Evolutionary conservation across 2,888 invertebrate genomes (phyloP), one percentile per base, ranked within the genome.

Genomic region (Deilephila elpenor): DNA sequence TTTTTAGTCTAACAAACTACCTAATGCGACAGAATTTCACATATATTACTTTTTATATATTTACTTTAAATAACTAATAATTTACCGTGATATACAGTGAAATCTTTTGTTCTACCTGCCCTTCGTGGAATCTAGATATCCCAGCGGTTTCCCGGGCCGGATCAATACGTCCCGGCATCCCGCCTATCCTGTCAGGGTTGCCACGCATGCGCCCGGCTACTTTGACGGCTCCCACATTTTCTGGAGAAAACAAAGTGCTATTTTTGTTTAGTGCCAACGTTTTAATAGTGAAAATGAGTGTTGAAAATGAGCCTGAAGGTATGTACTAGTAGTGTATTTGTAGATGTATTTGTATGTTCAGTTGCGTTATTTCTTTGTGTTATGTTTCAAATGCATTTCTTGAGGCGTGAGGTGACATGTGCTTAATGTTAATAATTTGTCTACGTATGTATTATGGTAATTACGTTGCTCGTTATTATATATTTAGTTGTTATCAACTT

Each of bases 241-340:
- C 67, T 17, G 67, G 25, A 67, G 67, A 67, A 44, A 67, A 67
- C 67, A 67, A 67, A 67, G 14, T 20, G 51, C 44, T 51, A 67
- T 67, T 67, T 51, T 67, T 67, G 67, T 67, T 67, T 44, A 44
- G 67, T 51, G 20, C 11, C 25, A 25, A 67, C 67, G 25, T 25
- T 44, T 67, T 62, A 29, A 44, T 64, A 78, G 78, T 77, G 72
- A 74, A 88, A 82, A 91, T 92, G 89, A 88, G 89, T 76, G 86
- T 93, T 0, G 91, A 92, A 75, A 82, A 88, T 72, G 91, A 93
- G 76, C 78, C 84, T 60, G 91, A 91, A 85, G 90, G 93, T 93
- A 86, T 78, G 86, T 84, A n/a, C 44, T 44, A 14, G 3, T 19
- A n/a, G 56, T 56, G 0, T n/a, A 11, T 53, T 53, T 19, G 53